These are phyloP conservation scores for Rhagium mordax DNA, from an alignment of 2,888 invertebrate species.

Conservation along the genomic window DNA sequence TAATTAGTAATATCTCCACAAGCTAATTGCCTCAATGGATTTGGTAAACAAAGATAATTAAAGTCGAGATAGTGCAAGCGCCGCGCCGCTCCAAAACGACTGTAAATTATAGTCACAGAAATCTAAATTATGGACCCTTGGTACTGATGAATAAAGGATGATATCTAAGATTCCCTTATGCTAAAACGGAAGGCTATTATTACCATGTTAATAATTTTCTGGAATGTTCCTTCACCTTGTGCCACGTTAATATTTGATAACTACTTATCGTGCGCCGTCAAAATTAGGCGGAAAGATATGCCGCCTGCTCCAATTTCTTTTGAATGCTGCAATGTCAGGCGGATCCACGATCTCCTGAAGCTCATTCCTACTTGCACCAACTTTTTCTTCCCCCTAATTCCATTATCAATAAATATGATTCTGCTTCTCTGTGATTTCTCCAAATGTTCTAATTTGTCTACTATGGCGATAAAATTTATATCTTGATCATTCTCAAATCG, in stretches of 20 bases:
- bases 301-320: too few relatives aligned
- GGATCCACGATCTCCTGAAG: too few relatives aligned
- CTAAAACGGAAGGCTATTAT: background rate
- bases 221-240: background rate
- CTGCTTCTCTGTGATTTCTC: too few relatives aligned
- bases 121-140: constrained; percentile 9
- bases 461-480: too few relatives aligned
- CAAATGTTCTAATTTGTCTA: too few relatives aligned
- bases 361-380: too few relatives aligned
- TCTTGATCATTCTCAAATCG: too few relatives aligned
- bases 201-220: background rate
- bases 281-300: too few relatives aligned
- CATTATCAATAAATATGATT: too few relatives aligned
- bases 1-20: background rate
- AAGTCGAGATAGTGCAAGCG: constrained; percentile 2
- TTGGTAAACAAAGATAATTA: constrained; percentile 22
- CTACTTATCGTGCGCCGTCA: background rate
- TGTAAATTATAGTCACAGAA: constrained; percentile 4
- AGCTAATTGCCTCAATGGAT: constrained; percentile 22
- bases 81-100: background rate
- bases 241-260: background rate
- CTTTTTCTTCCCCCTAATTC: too few relatives aligned
- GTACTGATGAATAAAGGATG: background rate
- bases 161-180: constrained; percentile 3
- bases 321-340: too few relatives aligned